These are phyloP conservation scores for Drymonia ruficornis DNA, from an alignment of 2,888 invertebrate species.

Conservation along the genomic window DNA sequence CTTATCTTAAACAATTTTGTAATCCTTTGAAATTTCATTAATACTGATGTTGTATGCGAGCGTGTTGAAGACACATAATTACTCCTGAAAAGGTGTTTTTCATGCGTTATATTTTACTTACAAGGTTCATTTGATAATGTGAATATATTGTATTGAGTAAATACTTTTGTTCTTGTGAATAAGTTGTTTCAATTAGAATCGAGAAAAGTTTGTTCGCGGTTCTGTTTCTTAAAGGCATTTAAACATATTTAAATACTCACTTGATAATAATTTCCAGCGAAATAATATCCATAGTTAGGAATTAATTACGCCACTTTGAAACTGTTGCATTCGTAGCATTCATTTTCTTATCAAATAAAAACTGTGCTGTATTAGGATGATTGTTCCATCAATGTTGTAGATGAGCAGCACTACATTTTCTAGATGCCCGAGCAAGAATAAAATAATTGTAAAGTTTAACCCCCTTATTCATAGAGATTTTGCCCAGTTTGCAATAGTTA, in stretches of 20 bases:
- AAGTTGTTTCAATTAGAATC: not conserved
- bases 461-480: too few species aligned
- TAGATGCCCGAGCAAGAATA: too few species aligned
- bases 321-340: not conserved
- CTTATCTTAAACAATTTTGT: conserved; percentile 20
- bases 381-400: too few species aligned
- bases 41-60: conserved; percentile 20
- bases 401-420: too few species aligned
- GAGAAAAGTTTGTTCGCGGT: not conserved
- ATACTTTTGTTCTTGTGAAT: not conserved
- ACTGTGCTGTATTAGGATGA: too few species aligned
- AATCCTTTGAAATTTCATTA: conserved; percentile 35
- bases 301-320: not conserved
- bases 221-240: too few species aligned
- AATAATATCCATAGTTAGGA: too few species aligned
- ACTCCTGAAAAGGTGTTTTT: conserved; percentile 16
- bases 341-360: too few species aligned
- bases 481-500: too few species aligned
- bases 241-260: too few species aligned
- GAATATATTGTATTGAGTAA: not conserved
- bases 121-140: conserved; percentile 15
- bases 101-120: conserved; percentile 17
- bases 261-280: too few species aligned
- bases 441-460: too few species aligned
- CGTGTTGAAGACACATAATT: conserved; percentile 30